Percentiles rank a stretch among this genome's conserved stretches.
These are phyloP conservation scores for Chromis chromis DNA, from an alignment of 2,797 vertebrate genomes.

Conservation along the genomic window DNA sequence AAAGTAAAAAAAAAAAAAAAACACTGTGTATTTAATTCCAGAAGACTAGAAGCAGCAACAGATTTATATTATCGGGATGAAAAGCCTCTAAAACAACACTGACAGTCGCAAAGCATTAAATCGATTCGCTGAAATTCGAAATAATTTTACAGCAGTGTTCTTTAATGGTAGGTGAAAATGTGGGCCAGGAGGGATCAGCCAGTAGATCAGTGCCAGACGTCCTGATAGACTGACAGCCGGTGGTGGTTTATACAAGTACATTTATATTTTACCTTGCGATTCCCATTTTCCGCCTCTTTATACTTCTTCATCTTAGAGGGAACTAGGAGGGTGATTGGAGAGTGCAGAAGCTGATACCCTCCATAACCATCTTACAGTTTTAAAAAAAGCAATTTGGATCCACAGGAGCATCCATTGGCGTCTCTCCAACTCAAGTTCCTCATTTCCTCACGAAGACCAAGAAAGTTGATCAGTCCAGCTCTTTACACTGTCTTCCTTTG, in stretches of 20 bases:
- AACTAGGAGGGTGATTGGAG: no score
- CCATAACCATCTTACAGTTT: no score
- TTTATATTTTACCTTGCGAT: no score
- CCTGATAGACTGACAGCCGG: background rate
- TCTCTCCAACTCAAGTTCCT: no score
- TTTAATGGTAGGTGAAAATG: background rate
- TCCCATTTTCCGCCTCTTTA: no score
- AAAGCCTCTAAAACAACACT: conserved; percentile 14
- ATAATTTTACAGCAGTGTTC: conserved; percentile 1
- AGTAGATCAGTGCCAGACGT: background rate
- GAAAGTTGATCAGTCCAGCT: no score
- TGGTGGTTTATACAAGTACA: background rate
- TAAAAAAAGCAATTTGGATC: no score
- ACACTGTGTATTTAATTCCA: no score
- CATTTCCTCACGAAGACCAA: no score
- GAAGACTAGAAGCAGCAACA: conserved; percentile 1
- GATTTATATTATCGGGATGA: conserved; percentile 13
- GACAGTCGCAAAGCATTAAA: background rate
- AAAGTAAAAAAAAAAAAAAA: background rate
- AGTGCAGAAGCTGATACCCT: no score
- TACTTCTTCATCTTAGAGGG: background rate
- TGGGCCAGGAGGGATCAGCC: background rate
- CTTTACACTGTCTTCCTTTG: no score
- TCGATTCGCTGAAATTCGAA: background rate
- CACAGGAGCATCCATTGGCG: no score